Conservation (phyloP, 2,888 invertebrate genomes). For the Dicroscelio sp. region DNA sequence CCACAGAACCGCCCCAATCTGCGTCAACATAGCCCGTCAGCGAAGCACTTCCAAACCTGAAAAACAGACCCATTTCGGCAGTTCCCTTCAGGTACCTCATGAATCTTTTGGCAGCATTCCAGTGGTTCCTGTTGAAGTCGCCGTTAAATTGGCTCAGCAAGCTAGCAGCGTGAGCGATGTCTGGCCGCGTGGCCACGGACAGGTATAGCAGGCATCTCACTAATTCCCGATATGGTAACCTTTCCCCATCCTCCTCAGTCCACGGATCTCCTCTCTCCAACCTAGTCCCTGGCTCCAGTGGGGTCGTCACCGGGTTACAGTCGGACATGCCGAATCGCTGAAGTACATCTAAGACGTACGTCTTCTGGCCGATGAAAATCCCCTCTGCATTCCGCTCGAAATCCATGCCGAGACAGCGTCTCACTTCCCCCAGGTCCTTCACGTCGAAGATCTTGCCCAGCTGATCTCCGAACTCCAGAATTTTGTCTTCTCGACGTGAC, state of each 20-base stretch:
- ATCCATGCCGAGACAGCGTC: not conserved
- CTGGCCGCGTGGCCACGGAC: not conserved
- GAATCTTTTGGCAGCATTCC: not conserved
- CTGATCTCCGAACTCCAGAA: not conserved
- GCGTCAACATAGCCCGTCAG: conserved; percentile 17
- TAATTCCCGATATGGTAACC: not conserved
- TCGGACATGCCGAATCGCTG: conserved; percentile 2
- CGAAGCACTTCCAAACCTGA: not conserved
- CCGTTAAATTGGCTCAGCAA: not conserved
- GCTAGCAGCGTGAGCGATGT: conserved; percentile 6
- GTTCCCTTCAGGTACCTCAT: not conserved
- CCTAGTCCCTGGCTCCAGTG: not conserved
- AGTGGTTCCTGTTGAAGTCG: not conserved
- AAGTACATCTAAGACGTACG: not conserved
- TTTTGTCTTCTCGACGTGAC: not conserved
- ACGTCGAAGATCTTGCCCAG: not conserved
- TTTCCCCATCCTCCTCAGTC: not conserved
- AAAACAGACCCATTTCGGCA: not conserved
- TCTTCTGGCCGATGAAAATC: not conserved
- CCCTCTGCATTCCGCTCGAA: not conserved
- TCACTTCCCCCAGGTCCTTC: not conserved
- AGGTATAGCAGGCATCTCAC: not conserved
- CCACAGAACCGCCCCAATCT: not conserved
- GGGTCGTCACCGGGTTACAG: conserved; percentile 59
- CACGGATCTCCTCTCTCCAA: not conserved